Evolutionary conservation across 1,140 invertebrate species (phyloP).

Genomic region (Microplitis demolitor): DNA sequence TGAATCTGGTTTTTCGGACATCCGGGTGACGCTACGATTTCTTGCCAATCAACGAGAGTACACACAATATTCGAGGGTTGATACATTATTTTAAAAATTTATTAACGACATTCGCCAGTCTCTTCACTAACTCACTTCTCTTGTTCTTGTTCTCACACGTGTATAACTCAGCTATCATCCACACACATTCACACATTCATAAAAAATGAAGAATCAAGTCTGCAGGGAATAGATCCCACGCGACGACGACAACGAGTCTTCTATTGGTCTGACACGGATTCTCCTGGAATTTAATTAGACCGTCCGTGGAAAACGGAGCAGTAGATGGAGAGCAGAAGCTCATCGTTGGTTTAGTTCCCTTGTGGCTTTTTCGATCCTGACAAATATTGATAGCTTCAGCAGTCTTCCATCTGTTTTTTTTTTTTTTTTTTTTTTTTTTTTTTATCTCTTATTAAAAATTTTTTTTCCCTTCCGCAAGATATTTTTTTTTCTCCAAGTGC

Average conservation of each 20-base stretch:
- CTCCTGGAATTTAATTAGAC: slow-evolving; percentile 22
- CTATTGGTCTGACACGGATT: background rate
- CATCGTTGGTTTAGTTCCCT: background rate
- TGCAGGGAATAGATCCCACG: background rate
- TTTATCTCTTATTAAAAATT: background rate
- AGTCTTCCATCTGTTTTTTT: too few relatives aligned
- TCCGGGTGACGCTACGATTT: slow-evolving; percentile 35
- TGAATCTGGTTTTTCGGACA: slow-evolving; percentile 38
- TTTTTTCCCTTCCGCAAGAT: too few relatives aligned
- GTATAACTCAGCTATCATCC: too few relatives aligned
- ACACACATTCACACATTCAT: background rate
- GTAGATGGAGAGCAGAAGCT: background rate
- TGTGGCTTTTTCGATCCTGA: background rate
- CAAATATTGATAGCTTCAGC: too few relatives aligned
- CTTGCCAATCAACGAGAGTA: slow-evolving; percentile 42
- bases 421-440: too few relatives aligned
- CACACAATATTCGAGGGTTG: slow-evolving; percentile 10
- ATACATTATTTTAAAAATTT: slow-evolving; percentile 24
- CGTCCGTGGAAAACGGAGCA: background rate
- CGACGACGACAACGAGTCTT: background rate
- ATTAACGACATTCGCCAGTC: background rate
- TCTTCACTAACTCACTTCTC: background rate
- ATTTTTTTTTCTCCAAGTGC: background rate
- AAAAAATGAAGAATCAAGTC: background rate
- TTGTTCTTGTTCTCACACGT: background rate